phyloP scores from a whole-genome alignment of 2,888 invertebrate species.

The Plebejus anna region DNA sequence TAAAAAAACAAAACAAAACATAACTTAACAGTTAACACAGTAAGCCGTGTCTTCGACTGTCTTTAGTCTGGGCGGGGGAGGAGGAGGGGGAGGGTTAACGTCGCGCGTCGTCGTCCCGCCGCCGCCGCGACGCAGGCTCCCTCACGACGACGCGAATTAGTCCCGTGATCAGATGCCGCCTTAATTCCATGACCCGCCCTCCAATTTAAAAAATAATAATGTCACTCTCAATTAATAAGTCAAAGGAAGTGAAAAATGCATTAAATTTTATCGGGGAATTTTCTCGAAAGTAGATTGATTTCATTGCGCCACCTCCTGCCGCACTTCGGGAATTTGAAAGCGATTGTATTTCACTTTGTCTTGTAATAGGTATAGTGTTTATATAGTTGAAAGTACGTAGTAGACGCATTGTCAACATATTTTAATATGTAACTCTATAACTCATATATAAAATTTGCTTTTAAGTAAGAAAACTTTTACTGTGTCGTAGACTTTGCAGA shows the following conservation, averaged over 20 bases:
- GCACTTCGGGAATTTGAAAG: not conserved
- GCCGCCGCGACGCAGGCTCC: not conserved
- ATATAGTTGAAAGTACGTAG: no score
- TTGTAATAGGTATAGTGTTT: not conserved
- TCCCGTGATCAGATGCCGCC: not conserved
- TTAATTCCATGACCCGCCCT: not conserved
- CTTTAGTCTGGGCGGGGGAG: not conserved
- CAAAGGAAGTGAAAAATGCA: constrained; percentile 13
- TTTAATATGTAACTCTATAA: no score
- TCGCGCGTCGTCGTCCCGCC: not conserved
- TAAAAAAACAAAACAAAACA: no score
- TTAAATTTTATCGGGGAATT: not conserved
- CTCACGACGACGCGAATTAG: constrained; percentile 7
- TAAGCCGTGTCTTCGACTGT: not conserved
- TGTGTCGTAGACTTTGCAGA: no score
- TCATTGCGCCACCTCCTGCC: not conserved
- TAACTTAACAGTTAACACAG: not conserved
- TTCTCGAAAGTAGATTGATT: not conserved
- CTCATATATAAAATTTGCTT: no score
- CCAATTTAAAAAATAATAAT: constrained; percentile 16
- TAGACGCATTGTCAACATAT: no score
- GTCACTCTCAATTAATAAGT: constrained; percentile 17
- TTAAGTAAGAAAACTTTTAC: no score
- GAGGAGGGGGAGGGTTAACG: not conserved
- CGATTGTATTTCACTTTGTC: not conserved